phyloP scores from a whole-genome alignment of 2,888 invertebrate species.

The Cheiracanthium punctorium region DNA sequence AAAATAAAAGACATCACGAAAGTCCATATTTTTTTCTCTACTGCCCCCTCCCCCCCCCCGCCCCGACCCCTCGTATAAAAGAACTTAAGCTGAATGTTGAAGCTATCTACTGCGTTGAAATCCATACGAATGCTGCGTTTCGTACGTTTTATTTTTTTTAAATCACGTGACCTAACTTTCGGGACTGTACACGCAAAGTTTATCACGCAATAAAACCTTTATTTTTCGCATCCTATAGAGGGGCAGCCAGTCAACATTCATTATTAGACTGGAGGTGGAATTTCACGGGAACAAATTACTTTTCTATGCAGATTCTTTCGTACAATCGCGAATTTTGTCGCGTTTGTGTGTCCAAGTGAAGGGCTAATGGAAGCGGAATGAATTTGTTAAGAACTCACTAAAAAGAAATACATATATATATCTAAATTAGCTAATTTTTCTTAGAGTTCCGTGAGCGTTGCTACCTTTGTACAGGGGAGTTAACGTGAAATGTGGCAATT shows the following conservation, averaged over 20 bases:
- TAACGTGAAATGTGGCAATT: too few relatives aligned
- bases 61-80: too few relatives aligned
- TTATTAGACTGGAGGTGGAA: neutral
- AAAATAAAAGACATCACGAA: neutral
- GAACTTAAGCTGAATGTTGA: neutral
- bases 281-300: neutral
- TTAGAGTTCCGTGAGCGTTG: too few relatives aligned
- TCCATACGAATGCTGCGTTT: neutral
- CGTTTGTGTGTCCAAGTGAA: neutral
- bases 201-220: neutral
- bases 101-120: conserved; percentile 5
- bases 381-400: too few relatives aligned
- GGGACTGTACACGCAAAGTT: neutral
- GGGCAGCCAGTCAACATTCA: neutral
- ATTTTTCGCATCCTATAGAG: neutral
- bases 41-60: too few relatives aligned
- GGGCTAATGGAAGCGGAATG: neutral
- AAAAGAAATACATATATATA: too few relatives aligned
- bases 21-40: neutral
- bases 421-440: too few relatives aligned
- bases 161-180: conserved; percentile 4
- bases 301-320: neutral
- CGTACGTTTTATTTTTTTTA: neutral
- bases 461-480: too few relatives aligned
- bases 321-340: neutral